Conservation (phyloP, 2,888 invertebrate genomes). For the Anorthoa munda region DNA sequence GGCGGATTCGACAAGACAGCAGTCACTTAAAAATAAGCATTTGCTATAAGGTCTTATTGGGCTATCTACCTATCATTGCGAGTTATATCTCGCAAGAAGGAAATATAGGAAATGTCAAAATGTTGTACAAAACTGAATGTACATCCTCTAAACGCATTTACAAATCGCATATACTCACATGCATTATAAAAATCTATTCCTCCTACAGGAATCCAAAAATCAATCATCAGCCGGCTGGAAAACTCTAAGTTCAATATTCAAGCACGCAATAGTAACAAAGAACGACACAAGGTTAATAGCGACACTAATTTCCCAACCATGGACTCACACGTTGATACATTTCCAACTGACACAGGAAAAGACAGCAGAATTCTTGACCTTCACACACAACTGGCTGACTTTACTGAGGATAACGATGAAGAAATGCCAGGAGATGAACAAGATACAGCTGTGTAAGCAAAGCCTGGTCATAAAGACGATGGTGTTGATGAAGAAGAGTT, state of each 20-base stretch:
- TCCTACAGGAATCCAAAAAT: conserved; percentile 78
- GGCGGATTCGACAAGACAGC: not conserved
- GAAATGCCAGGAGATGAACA: conserved; percentile 74
- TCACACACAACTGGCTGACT: conserved; percentile 82
- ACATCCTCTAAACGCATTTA: too few species aligned
- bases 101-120: too few species aligned
- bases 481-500: conserved; percentile 76
- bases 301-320: conserved; percentile 83
- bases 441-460: conserved; percentile 75
- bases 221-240: conserved; percentile 85
- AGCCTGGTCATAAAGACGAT: conserved; percentile 82
- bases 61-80: too few species aligned
- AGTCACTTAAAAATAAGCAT: not conserved
- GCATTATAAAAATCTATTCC: not conserved
- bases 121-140: too few species aligned
- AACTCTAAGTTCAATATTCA: conserved; percentile 83
- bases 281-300: conserved; percentile 82
- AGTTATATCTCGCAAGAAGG: too few species aligned
- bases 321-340: conserved; percentile 84
- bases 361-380: conserved; percentile 81
- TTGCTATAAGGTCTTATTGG: too few species aligned
- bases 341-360: conserved; percentile 84
- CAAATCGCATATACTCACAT: too few species aligned
- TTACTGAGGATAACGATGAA: conserved; percentile 81
- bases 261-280: conserved; percentile 81